These are phyloP conservation scores for Metridium senile DNA, from an alignment of 92 coral and sea anemone genomes.

Conservation along the genomic window DNA sequence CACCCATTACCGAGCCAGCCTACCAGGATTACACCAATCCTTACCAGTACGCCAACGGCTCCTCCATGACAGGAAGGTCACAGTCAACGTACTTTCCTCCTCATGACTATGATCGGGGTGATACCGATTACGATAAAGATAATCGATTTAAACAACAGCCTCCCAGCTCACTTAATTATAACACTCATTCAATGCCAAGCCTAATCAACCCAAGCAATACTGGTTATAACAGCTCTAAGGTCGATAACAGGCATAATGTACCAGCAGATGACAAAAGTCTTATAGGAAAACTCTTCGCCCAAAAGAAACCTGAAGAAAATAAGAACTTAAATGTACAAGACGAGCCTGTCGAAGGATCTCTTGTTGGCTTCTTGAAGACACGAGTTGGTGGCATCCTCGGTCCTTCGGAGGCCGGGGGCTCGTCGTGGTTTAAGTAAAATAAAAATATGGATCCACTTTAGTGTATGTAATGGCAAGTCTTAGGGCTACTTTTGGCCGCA, in stretches of 20 bases:
- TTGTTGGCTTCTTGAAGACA: constrained; percentile 75
- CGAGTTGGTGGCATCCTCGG: constrained; percentile 64
- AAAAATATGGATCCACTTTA: not conserved
- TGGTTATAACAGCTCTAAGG: not conserved
- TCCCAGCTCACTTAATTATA: not conserved
- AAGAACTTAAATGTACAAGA: constrained; percentile 16
- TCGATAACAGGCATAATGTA: constrained; percentile 13
- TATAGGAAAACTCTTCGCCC: constrained; percentile 45
- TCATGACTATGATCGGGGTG: constrained; percentile 13
- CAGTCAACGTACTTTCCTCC: constrained; percentile 34
- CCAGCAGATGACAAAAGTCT: constrained; percentile 27
- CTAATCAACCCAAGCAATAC: constrained; percentile 1
- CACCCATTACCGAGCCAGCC: not conserved
- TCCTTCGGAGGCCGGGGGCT: constrained; percentile 27
- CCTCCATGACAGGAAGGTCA: constrained; percentile 25
- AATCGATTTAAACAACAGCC: constrained; percentile 43
- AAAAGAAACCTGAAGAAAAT: constrained; percentile 39
- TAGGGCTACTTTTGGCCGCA: no score
- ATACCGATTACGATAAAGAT: constrained; percentile 30
- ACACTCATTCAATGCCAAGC: constrained; percentile 42
- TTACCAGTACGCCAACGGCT: constrained; percentile 58
- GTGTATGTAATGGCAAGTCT: no score
- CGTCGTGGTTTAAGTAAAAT: constrained; percentile 35
- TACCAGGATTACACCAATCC: constrained; percentile 58
- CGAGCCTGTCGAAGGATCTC: constrained; percentile 47